phyloP scores from a whole-genome alignment of 2,888 invertebrate species.

The Apodemia zela region DNA sequence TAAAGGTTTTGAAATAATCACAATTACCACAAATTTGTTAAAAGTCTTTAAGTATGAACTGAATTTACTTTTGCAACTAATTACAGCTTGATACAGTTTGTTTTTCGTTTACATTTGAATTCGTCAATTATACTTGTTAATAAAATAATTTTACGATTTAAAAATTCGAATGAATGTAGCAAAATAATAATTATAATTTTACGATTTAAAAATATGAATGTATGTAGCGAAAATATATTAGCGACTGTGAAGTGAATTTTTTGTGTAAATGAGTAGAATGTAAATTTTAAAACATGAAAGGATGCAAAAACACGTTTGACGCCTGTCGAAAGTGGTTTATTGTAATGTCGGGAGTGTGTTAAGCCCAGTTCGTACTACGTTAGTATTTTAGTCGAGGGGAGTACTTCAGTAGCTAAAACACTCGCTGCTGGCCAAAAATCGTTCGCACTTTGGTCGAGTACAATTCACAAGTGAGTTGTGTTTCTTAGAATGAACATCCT shows the following conservation, averaged over 20 bases:
- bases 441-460: too few relatives aligned
- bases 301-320: constrained; percentile 47
- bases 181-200: too few relatives aligned
- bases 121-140: neutral
- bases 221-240: neutral
- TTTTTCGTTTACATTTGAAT: neutral
- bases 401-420: too few relatives aligned
- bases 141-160: too few relatives aligned
- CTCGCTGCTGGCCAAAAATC: too few relatives aligned
- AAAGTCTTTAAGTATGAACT: neutral
- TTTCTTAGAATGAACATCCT: too few relatives aligned
- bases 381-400: too few relatives aligned
- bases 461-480: too few relatives aligned
- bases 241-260: neutral
- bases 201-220: too few relatives aligned
- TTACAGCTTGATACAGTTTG: neutral
- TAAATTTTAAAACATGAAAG: neutral
- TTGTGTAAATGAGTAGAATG: neutral
- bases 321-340: constrained; percentile 1
- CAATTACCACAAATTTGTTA: neutral
- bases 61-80: neutral
- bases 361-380: too few relatives aligned
- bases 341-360: neutral
- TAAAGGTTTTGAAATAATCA: neutral
- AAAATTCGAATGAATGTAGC: too few relatives aligned